Evolutionary conservation across 2,888 invertebrate species (phyloP).

Genomic region (Cryptophagus acutangulus): DNA sequence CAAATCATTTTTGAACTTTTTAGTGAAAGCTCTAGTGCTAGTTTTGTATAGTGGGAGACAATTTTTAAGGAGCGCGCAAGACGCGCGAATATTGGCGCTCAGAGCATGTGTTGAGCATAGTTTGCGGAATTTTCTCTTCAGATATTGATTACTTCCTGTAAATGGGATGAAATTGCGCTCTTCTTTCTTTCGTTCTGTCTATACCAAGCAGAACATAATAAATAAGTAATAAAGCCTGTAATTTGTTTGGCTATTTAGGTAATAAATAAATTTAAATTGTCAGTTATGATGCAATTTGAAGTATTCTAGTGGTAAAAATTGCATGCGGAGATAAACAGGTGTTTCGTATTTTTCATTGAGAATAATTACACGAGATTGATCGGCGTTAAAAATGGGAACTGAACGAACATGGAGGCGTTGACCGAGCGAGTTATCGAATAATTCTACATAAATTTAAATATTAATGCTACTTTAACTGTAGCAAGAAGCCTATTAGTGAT

Average conservation of each 20-base stretch:
- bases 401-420: slow-evolving; percentile 33
- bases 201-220: background rate
- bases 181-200: background rate
- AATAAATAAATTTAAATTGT: no score
- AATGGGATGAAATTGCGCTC: no score
- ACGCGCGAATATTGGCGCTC: no score
- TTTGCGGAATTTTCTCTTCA: no score
- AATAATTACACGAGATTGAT: slow-evolving; percentile 34
- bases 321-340: slow-evolving; percentile 16
- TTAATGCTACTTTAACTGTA: slow-evolving; percentile 30
- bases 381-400: slow-evolving; percentile 33
- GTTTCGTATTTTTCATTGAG: slow-evolving; percentile 21
- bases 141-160: no score
- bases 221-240: slow-evolving; percentile 1
- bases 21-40: no score
- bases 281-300: background rate
- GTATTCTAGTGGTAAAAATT: slow-evolving; percentile 1
- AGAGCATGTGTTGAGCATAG: no score
- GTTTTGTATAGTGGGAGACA: no score
- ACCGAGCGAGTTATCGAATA: slow-evolving; percentile 36
- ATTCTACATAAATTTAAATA: slow-evolving; percentile 39
- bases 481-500: slow-evolving; percentile 27
- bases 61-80: no score
- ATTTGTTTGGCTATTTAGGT: no score
- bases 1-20: no score